Base-by-base conservation (phyloP, 2,797 vertebrate species). In the Sebastes oblongus region DNA sequence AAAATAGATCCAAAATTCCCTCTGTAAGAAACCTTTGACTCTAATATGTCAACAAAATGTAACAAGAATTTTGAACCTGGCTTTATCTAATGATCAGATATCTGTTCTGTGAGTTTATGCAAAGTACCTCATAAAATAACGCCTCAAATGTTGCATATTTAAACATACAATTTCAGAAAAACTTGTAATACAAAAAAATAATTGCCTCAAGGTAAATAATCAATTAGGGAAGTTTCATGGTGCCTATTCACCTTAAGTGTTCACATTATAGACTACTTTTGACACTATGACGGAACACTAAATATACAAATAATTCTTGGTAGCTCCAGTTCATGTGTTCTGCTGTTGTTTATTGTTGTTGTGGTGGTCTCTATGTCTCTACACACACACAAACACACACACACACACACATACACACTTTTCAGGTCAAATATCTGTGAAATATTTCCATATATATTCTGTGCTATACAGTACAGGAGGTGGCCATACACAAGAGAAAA, bases 371-470 rank as follows among this genome's bases (percentile, higher is more conserved):
- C 6, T 14, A n/a, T 69, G 36, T 61, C 72, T 11, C n/a, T 8
- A 61, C 36, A 42, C 14, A 60, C 36, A 34, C 27, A 27, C 27
- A 27, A 4, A 27, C 27, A 27, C 27, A 27, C 27, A 25, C 50
- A 62, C 36, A 52, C 20, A 61, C 36, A 52, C 18, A 25, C 13
- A 62, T 27, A 50, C 29, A 70, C 3, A 13, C 42, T 27, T 6
- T 20, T 22, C 27, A 56, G 73, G 30, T 70, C 81, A 78, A 80
- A 77, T 22, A 76, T 75, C 66, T 86, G 73, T 79, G 77, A 83
- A 83, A 86, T 74, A 78, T 14, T 42, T 61, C 55, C 61, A 69
- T 75, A 78, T 77, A 81, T 82, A 83, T 77, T 76, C 76, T 69
- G 70, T 18, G 61, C 79, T 71, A 74, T 80, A 78, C 39, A 42